Conservation (phyloP, 2,888 invertebrate genomes). For the Philonicus albiceps region DNA sequence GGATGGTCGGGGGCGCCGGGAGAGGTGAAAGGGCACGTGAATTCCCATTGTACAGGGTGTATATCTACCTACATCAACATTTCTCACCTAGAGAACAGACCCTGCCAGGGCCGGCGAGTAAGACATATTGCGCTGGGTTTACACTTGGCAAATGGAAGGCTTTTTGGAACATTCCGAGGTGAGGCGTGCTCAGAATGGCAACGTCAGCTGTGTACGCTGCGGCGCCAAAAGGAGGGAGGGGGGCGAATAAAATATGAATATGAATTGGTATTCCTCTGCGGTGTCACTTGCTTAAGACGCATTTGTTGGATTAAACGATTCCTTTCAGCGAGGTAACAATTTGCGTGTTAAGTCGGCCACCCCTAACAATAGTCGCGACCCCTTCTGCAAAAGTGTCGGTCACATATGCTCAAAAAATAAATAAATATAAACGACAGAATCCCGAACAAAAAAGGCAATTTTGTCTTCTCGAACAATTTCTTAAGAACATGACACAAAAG, state of each 20-base stretch:
- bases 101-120: neutral
- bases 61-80: slow-evolving; percentile 37
- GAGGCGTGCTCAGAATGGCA: neutral
- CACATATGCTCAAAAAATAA: neutral
- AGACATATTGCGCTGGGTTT: slow-evolving; percentile 24
- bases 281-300: slow-evolving; percentile 6
- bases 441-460: neutral
- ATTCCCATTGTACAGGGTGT: neutral
- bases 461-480: neutral
- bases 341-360: slow-evolving; percentile 22
- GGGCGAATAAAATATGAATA: slow-evolving; percentile 21
- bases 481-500: neutral
- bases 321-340: slow-evolving; percentile 1
- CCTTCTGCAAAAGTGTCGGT: neutral
- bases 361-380: neutral
- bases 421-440: neutral
- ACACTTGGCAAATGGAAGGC: slow-evolving; percentile 3
- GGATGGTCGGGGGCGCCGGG: neutral
- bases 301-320: neutral
- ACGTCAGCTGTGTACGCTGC: neutral
- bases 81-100: slow-evolving; percentile 27
- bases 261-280: slow-evolving; percentile 4
- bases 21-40: neutral
- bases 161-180: neutral
- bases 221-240: neutral